Base-by-base conservation (phyloP, 2,113 vertebrate genomes). In the Thunnus thynnus region DNA sequence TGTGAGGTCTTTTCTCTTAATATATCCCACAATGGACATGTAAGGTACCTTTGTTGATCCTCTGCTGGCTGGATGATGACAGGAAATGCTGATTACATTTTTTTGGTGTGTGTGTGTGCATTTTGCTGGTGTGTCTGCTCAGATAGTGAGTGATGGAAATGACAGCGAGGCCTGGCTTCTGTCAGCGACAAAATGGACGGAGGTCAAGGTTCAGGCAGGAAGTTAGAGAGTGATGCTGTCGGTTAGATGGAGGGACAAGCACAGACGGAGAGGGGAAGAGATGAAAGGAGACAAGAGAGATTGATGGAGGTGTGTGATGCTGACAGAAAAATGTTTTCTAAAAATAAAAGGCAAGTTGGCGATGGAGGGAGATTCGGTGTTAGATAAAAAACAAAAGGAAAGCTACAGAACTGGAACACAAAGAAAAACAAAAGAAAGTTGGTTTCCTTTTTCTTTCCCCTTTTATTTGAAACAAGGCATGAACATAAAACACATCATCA, bases 161-260 rank as follows among this genome's bases (percentile, higher is more conserved):
- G 91, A 91, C 90, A 88, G 84, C 30, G 7, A 44, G 54, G 82
- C 65, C 90, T 90, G 90, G 85, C 68, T 82, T 84, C 90, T 88
- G 80, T 94, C 92, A 91, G 83, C 87, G 6, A 32, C 85, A 52
- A 83, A 88, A 77, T 70, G 71, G 67, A 66, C n/a, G 1, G 56
- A 83, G 91, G 90, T 90, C 93, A 89, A 69, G 57, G 91, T 73
- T 91, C 88, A 89, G 62, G 36, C 87, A 72, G 90, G 80, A 91
- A 86, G 90, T 87, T 72, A 86, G 4, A 60, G 86, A 90, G 84
- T 82, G 86, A 91, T 86, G 76, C 85, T 91, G 92, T 92, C 85
- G 61, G 56, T 71, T 65, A 76, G 77, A 84, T 56, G 78, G 81
- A 86, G 67, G 89, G 86, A 87, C 90, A 92, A 88, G 90, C 87